Conservation (phyloP, 2,888 invertebrate genomes). For the Orchestes rusci region DNA sequence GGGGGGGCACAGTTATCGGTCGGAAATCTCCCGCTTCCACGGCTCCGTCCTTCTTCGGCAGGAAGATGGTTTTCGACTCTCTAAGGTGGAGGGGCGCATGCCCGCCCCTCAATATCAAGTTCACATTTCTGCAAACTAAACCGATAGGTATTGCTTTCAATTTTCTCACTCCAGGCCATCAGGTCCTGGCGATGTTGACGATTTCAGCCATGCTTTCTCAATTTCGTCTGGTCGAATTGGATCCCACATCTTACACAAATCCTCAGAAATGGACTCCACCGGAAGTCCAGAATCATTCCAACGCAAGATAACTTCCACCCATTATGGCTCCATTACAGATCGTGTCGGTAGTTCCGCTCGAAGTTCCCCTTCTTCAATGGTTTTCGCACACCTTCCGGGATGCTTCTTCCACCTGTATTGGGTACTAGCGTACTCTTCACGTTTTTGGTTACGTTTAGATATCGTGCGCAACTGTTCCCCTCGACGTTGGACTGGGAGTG, state of each 20-base stretch:
- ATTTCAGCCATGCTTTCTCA: not conserved
- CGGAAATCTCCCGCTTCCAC: constrained; percentile 8
- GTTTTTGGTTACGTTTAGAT: no score
- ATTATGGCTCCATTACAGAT: not conserved
- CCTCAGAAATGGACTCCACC: not conserved
- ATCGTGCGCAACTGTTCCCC: no score
- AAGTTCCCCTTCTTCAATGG: not conserved
- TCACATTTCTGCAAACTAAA: no score
- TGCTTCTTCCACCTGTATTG: not conserved
- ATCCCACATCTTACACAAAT: not conserved
- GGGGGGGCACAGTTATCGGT: constrained; percentile 6
- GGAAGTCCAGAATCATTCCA: not conserved
- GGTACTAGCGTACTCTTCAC: constrained; percentile 1
- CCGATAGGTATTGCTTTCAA: no score
- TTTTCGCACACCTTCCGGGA: not conserved
- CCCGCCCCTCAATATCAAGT: constrained; percentile 2
- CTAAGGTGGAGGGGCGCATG: not conserved
- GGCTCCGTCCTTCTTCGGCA: constrained; percentile 1
- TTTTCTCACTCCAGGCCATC: not conserved
- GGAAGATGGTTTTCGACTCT: not conserved
- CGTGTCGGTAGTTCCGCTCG: not conserved
- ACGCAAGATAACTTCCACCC: not conserved
- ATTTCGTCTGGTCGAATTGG: not conserved
- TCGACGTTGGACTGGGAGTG: no score
- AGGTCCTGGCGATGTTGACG: constrained; percentile 1